These are phyloP conservation scores for Cheilosia vernalis DNA, from an alignment of 2,888 invertebrate species.

Conservation along the genomic window DNA sequence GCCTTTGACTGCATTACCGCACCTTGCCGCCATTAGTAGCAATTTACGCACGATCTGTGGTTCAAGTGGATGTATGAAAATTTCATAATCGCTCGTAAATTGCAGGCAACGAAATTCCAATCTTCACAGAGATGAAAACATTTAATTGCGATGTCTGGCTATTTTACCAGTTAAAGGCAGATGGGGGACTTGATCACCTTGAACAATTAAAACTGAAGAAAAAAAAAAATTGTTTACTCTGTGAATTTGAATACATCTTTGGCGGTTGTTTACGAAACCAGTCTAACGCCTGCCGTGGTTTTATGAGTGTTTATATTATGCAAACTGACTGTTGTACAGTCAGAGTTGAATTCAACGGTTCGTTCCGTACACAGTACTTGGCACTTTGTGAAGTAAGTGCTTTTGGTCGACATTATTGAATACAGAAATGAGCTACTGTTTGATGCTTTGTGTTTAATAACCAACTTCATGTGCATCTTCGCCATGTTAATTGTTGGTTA, in stretches of 20 bases:
- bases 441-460: too few relatives aligned
- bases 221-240: slow-evolving; percentile 34
- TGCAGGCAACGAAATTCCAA: slow-evolving; percentile 33
- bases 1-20: slow-evolving; percentile 4
- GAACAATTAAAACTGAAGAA: slow-evolving; percentile 51
- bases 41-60: slow-evolving; percentile 19
- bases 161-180: slow-evolving; percentile 35
- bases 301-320: slow-evolving; percentile 26
- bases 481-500: too few relatives aligned
- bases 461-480: too few relatives aligned
- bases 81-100: slow-evolving; percentile 42
- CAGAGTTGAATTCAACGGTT: background rate
- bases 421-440: too few relatives aligned
- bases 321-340: too few relatives aligned
- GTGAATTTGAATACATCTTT: slow-evolving; percentile 21
- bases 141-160: slow-evolving; percentile 34
- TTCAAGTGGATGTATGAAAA: slow-evolving; percentile 32
- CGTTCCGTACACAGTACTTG: background rate
- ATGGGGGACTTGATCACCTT: slow-evolving; percentile 66
- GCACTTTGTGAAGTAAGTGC: background rate
- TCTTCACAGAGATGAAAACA: slow-evolving; percentile 31
- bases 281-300: slow-evolving; percentile 15
- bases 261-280: slow-evolving; percentile 22
- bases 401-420: too few relatives aligned
- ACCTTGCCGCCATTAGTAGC: slow-evolving; percentile 10